Percentiles rank a stretch among this genome's conserved stretches.
These are phyloP conservation scores for Anastrepha obliqua DNA, from an alignment of 1,140 invertebrate genomes.

Conservation along the genomic window DNA sequence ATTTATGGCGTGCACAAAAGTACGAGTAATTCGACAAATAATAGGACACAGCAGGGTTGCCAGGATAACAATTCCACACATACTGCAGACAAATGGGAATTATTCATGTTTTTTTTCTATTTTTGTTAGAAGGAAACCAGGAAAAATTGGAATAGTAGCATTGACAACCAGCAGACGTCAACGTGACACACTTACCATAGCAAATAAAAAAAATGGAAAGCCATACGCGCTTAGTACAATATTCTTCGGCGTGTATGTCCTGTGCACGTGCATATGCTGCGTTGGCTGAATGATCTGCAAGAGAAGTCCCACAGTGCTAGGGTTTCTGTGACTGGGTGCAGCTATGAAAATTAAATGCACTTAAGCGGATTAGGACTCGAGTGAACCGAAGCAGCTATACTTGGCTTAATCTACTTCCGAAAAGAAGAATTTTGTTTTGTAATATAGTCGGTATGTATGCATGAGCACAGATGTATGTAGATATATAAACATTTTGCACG, in stretches of 20 bases:
- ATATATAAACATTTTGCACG: background rate
- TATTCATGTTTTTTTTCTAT: background rate
- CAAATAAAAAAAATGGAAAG: slow-evolving; percentile 6
- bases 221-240: background rate
- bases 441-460: background rate
- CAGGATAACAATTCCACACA: background rate
- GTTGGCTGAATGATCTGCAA: background rate
- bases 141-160: background rate
- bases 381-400: background rate
- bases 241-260: background rate
- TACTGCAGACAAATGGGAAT: background rate
- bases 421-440: background rate
- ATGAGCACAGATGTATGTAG: background rate
- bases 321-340: slow-evolving; percentile 25
- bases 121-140: background rate
- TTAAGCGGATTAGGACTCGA: slow-evolving; percentile 39
- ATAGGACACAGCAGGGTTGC: background rate
- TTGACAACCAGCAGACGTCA: slow-evolving; percentile 18
- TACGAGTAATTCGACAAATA: slow-evolving; percentile 12
- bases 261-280: background rate
- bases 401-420: background rate
- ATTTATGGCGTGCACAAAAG: slow-evolving; percentile 36
- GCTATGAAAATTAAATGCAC: slow-evolving; percentile 50
- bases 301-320: background rate
- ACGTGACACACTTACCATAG: slow-evolving; percentile 3